Percentiles rank a stretch among this genome's conserved stretches.
These are phyloP conservation scores for Busseola fusca DNA, from an alignment of 2,888 invertebrate genomes.

Conservation along the genomic window DNA sequence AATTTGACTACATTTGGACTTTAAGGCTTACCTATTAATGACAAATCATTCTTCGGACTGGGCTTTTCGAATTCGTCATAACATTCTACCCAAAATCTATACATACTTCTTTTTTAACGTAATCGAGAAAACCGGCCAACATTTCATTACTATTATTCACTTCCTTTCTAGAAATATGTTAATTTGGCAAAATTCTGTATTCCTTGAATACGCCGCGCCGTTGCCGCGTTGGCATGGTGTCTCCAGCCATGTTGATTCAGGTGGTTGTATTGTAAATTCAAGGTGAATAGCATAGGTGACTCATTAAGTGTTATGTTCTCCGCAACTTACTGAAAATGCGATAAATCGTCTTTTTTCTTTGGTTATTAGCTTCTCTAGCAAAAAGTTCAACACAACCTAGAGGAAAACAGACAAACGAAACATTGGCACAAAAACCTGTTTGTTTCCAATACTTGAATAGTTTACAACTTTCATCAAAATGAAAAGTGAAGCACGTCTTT, in stretches of 20 bases:
- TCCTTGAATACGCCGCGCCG: conserved; percentile 9
- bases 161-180: conserved; percentile 36
- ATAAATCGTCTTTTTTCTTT: conserved; percentile 13
- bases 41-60: no score
- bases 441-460: conserved; percentile 19
- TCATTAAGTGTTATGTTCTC: conserved; percentile 30
- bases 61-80: no score
- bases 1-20: not conserved
- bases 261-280: conserved; percentile 53
- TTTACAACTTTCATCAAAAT: conserved; percentile 24
- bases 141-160: conserved; percentile 4
- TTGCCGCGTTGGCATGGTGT: conserved; percentile 6
- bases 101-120: not conserved
- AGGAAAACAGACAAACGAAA: conserved; percentile 9
- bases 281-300: conserved; percentile 50
- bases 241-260: conserved; percentile 56
- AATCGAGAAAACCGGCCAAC: not conserved
- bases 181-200: conserved; percentile 31
- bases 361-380: not conserved
- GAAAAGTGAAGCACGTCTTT: conserved; percentile 18
- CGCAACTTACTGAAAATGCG: conserved; percentile 10
- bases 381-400: conserved; percentile 8
- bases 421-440: conserved; percentile 19
- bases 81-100: conserved; percentile 6
- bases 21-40: no score